phyloP scores from a whole-genome alignment of 2,888 invertebrate genomes.

The Asteroscopus sphinx region DNA sequence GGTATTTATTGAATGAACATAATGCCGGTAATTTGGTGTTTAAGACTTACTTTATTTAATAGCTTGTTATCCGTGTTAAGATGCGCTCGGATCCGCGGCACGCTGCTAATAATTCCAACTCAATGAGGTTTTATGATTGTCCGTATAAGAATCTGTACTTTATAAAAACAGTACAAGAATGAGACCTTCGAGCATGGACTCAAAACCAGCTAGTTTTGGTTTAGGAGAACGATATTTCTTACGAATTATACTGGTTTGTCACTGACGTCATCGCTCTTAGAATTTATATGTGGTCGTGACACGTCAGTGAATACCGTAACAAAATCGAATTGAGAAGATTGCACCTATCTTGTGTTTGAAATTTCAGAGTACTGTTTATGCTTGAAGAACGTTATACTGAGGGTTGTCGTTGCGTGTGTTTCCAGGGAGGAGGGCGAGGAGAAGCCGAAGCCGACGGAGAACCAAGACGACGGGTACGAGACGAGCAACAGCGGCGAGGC shows the following conservation, averaged over 20 bases:
- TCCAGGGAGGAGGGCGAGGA: constrained; percentile 86
- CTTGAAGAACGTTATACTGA: constrained; percentile 5
- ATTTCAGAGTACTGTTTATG: too few species aligned
- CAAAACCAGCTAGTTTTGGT: neutral
- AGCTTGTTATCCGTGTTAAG: constrained; percentile 36
- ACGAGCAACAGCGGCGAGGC: constrained; percentile 93
- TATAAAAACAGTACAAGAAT: neutral
- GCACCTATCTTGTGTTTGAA: neutral
- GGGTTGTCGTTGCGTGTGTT: constrained; percentile 37
- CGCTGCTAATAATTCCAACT: constrained; percentile 19
- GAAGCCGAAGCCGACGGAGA: constrained; percentile 91
- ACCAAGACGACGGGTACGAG: constrained; percentile 97
- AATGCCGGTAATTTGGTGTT: constrained; percentile 39
- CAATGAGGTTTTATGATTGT: constrained; percentile 16
- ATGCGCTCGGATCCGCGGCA: constrained; percentile 27
- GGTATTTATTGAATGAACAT: constrained; percentile 45
- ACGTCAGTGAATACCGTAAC: neutral
- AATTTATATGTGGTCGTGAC: neutral
- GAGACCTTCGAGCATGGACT: too few species aligned
- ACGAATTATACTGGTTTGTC: too few species aligned
- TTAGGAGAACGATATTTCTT: neutral
- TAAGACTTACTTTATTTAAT: constrained; percentile 40
- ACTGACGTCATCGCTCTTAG: too few species aligned
- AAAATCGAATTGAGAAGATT: neutral
- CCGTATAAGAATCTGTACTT: neutral